These are phyloP conservation scores for Callimorpha dominula DNA, from an alignment of 2,888 invertebrate species.

Conservation along the genomic window DNA sequence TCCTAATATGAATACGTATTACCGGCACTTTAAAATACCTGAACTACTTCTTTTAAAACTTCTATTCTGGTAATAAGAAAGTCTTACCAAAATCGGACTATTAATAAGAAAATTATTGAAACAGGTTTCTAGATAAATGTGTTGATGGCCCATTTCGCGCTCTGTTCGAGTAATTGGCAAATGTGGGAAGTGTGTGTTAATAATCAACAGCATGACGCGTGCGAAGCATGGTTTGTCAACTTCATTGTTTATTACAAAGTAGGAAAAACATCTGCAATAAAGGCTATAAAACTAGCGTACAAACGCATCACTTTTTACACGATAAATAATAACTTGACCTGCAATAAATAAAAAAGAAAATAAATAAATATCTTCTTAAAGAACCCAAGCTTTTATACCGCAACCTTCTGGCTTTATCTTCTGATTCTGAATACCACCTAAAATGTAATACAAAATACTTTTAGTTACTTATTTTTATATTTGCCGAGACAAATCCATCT, in stretches of 20 bases:
- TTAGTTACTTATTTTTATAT: not conserved
- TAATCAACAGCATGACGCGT: slow-evolving; percentile 51
- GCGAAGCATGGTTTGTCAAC: slow-evolving; percentile 43
- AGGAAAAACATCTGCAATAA: slow-evolving; percentile 30
- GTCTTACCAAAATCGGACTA: not conserved
- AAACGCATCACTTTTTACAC: not conserved
- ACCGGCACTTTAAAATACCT: too few relatives aligned
- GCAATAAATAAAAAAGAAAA: not conserved
- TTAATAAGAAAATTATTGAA: slow-evolving; percentile 22
- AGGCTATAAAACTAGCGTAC: slow-evolving; percentile 36
- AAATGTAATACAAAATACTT: not conserved
- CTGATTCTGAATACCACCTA: too few relatives aligned
- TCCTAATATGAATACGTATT: not conserved
- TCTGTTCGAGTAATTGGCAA: slow-evolving; percentile 53
- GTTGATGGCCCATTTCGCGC: slow-evolving; percentile 52
- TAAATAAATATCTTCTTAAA: too few relatives aligned
- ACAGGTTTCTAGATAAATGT: slow-evolving; percentile 37
- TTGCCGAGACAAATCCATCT: too few relatives aligned
- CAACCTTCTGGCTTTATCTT: too few relatives aligned
- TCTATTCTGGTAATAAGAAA: not conserved
- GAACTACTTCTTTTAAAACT: not conserved
- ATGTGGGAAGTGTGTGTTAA: slow-evolving; percentile 58
- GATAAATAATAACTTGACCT: not conserved
- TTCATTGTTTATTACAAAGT: slow-evolving; percentile 53
- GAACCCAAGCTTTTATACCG: too few relatives aligned